phyloP scores from a whole-genome alignment of 2,113 vertebrate species.

The Stegostoma tigrinum region DNA sequence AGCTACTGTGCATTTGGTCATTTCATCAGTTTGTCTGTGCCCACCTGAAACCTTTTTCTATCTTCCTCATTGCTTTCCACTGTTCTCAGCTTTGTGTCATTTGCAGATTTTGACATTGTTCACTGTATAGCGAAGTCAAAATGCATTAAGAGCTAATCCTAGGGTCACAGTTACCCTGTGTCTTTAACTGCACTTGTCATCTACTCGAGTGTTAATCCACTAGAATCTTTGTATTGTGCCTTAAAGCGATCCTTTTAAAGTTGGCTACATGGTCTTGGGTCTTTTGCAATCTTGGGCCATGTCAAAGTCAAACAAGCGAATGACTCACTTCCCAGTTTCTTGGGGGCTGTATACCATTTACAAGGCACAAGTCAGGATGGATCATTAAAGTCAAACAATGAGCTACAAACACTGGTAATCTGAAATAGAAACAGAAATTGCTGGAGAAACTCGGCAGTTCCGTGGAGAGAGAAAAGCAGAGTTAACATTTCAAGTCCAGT shows the following conservation, averaged over 20 bases:
- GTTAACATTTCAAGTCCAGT: too few relatives aligned
- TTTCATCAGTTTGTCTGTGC: background rate
- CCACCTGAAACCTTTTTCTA: background rate
- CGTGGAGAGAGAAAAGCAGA: too few relatives aligned
- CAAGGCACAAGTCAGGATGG: too few relatives aligned
- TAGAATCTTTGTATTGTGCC: background rate
- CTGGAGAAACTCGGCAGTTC: too few relatives aligned
- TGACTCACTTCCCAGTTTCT: too few relatives aligned
- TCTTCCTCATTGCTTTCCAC: background rate
- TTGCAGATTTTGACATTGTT: background rate
- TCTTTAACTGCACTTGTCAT: background rate
- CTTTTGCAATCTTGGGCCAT: background rate
- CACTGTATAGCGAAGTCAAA: background rate
- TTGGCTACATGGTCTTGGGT: background rate
- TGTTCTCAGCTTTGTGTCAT: background rate
- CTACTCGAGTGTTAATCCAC: background rate
- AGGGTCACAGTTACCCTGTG: background rate
- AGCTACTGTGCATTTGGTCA: background rate
- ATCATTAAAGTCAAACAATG: too few relatives aligned
- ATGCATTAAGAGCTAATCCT: background rate
- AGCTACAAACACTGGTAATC: too few relatives aligned
- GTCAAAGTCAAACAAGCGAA: background rate
- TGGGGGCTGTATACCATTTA: too few relatives aligned
- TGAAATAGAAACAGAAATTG: too few relatives aligned
- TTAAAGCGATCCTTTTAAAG: background rate